phyloP scores from a whole-genome alignment of 30 jellyfish, hydroid and myxozoan genomes.

The Turritopsis dohrnii region DNA sequence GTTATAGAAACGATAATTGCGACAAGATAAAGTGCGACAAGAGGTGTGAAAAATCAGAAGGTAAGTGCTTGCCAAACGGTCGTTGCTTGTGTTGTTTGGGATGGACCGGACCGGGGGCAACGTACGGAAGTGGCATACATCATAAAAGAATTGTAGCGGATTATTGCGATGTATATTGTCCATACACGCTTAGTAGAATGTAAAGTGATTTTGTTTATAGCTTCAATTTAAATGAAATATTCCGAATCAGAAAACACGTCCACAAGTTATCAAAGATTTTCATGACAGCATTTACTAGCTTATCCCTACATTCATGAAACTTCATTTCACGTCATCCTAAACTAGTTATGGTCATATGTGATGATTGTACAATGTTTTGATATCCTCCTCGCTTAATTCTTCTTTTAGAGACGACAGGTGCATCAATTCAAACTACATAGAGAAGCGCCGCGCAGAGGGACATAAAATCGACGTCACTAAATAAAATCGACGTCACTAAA shows the following conservation, averaged over 20 bases:
- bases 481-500: background rate
- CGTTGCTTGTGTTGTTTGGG: conserved; percentile 37
- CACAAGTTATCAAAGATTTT: too few species aligned
- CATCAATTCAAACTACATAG: background rate
- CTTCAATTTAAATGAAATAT: too few species aligned
- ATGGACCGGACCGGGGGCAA: conserved; percentile 33
- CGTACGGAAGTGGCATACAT: background rate
- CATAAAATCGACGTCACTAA: background rate
- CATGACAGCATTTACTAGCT: too few species aligned
- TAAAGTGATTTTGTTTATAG: too few species aligned
- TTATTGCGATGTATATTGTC: conserved; percentile 11
- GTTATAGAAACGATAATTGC: background rate
- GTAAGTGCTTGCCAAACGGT: conserved; percentile 17
- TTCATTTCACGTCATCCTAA: too few species aligned
- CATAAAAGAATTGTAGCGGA: background rate
- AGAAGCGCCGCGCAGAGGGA: background rate
- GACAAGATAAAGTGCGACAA: conserved; percentile 6
- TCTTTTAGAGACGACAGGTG: background rate
- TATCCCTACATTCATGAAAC: too few species aligned
- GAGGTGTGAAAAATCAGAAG: conserved; percentile 7
- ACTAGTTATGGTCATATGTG: too few species aligned
- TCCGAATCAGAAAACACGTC: too few species aligned
- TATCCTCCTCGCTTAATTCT: background rate
- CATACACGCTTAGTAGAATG: background rate
- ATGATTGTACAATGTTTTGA: background rate